Evolutionary conservation across 2,888 invertebrate species (phyloP), one percentile per base, ranked within the genome.

Genomic region (Eristalinus aeneus): DNA sequence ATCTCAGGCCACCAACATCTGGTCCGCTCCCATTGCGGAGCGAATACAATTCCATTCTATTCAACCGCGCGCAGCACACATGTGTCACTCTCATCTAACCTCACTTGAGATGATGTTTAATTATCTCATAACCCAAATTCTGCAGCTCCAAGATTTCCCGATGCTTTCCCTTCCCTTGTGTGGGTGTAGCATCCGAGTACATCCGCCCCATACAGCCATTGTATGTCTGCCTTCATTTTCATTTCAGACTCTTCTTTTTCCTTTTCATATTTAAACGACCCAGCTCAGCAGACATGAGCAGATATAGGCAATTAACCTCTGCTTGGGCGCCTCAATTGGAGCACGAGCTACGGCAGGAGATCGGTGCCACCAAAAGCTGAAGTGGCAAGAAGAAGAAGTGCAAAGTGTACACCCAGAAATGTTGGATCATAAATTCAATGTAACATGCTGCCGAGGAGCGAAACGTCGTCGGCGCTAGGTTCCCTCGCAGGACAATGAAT

Each of bases 351-450:
- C 8, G 46, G 46, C 46, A 39, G 39, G 12, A 12, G 27, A 27
- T 27, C 5, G 39, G 16, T 6, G 8, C 16, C 8, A 68, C 54
- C 64, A 23, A n/a, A 39, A 64, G 22, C 67, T 39, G 61, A 31
- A 58, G 12, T 36, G 36, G 36, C 23, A 22, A 32, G 60, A 27
- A 39, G 67, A 73, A 69, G 71, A 80, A 85, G 85, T 85, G 80
- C 80, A 85, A 80, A 85, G 84, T 85, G 85, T 80, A 85, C 74
- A 73, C 53, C 78, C 80, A 80, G 84, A 73, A 80, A 80, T 80
- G 76, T 77, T 73, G 53, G 85, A 73, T 80, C 85, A 80, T 85
- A 85, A 85, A 85, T 85, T 80, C 64, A 64, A 80, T 80, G 85
- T 76, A 85, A 85, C 80, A 85, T 80, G 76, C 76, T 80, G 76